A percentile compares a stretch with the other conserved stretches of the same genome.
Conservation (phyloP, 2,113 vertebrate genomes). For the Collichthys lucidus region DNA sequence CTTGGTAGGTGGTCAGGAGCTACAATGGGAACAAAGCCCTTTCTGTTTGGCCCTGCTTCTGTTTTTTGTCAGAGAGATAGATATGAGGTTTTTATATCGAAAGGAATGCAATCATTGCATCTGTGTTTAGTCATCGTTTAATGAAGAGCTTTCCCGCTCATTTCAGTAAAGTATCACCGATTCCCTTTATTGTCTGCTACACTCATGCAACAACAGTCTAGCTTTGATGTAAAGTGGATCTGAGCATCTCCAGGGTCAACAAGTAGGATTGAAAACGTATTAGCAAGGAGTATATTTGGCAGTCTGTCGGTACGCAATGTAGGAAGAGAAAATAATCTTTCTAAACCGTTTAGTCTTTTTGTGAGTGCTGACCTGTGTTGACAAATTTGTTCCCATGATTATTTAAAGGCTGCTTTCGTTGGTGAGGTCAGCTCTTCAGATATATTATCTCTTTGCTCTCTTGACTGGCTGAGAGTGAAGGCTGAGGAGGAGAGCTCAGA, state of each 20-base stretch:
- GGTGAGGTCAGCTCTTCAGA: constrained; percentile 71
- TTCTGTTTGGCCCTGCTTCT: constrained; percentile 66
- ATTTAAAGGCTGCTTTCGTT: constrained; percentile 59
- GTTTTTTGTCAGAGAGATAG: constrained; percentile 72
- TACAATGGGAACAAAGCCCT: constrained; percentile 78
- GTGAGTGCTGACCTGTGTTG: constrained; percentile 51
- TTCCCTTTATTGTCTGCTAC: constrained; percentile 28
- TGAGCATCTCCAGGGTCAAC: constrained; percentile 42
- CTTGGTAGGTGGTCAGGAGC: constrained; percentile 83
- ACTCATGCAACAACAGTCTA: constrained; percentile 15
- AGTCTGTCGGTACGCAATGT: neutral
- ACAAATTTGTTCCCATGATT: constrained; percentile 71
- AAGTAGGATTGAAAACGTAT: constrained; percentile 32
- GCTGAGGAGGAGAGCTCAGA: constrained; percentile 75
- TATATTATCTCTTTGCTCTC: constrained; percentile 68
- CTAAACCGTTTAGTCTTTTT: constrained; percentile 31
- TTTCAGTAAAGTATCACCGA: constrained; percentile 28
- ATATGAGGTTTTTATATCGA: constrained; percentile 64
- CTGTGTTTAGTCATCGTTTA: constrained; percentile 64
- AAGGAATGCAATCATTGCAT: constrained; percentile 60
- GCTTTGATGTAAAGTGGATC: constrained; percentile 68
- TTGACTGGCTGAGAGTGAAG: constrained; percentile 67
- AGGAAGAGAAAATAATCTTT: constrained; percentile 25
- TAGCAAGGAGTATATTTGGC: constrained; percentile 26
- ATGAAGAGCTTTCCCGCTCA: constrained; percentile 32